Conservation (phyloP, 37 sponge, comb jelly and placozoan genomes). For the Amphimedon queenslandica region DNA sequence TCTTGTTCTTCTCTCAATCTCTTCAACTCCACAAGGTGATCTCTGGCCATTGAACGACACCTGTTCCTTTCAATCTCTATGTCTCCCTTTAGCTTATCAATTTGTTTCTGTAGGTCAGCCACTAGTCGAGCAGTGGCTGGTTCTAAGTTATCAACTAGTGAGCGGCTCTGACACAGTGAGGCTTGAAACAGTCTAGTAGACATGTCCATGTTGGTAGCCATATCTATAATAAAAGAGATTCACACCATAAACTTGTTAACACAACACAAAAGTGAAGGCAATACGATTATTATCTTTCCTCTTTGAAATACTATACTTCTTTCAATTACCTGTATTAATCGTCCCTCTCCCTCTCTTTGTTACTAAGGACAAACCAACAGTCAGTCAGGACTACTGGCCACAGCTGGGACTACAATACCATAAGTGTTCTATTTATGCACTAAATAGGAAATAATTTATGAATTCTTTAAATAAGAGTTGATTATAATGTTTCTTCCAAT, state of each 20-base stretch:
- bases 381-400: too few relatives aligned
- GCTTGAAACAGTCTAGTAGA: slow-evolving; percentile 39
- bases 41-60: slow-evolving; percentile 13
- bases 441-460: too few relatives aligned
- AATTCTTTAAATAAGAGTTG: slow-evolving; percentile 7
- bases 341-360: too few relatives aligned
- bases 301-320: too few relatives aligned
- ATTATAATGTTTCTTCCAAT: slow-evolving; percentile 67
- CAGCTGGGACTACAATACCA: too few relatives aligned
- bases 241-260: too few relatives aligned
- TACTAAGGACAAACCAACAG: too few relatives aligned
- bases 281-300: too few relatives aligned
- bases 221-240: too few relatives aligned
- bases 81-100: slow-evolving; percentile 32
- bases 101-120: slow-evolving; percentile 55
- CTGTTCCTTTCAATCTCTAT: slow-evolving; percentile 62
- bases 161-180: slow-evolving; percentile 44
- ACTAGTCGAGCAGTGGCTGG: slow-evolving; percentile 45
- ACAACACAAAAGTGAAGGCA: too few relatives aligned
- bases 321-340: too few relatives aligned
- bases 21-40: slow-evolving; percentile 38
- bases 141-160: slow-evolving; percentile 33
- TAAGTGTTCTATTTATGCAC: too few relatives aligned
- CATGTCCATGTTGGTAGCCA: slow-evolving; percentile 28
- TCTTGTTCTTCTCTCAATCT: slow-evolving; percentile 46